Conservation (phyloP, 2,797 vertebrate species). For the Sebastes umbrosus region DNA sequence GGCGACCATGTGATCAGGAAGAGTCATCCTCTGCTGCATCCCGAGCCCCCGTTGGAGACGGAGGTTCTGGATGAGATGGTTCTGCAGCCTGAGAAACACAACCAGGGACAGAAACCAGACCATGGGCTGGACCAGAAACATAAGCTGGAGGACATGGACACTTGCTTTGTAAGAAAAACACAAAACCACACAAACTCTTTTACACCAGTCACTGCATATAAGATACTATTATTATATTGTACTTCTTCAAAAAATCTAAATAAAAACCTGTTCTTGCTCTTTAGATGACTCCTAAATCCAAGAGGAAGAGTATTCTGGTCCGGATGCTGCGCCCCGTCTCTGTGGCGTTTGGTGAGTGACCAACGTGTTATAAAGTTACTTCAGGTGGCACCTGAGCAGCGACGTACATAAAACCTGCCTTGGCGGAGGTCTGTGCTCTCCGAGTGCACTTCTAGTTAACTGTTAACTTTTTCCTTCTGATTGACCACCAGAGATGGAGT, state of each 20-base stretch:
- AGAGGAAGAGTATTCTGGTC: constrained; percentile 97
- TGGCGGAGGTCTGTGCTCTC: no score
- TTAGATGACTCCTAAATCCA: constrained; percentile 93
- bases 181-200: background rate
- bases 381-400: background rate
- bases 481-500: constrained; percentile 90
- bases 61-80: constrained; percentile 86
- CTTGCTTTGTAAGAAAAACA: constrained; percentile 83
- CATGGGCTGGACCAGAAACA: constrained; percentile 68
- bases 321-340: constrained; percentile 96
- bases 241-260: background rate
- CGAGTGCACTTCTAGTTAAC: no score
- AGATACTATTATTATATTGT: background rate
- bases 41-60: constrained; percentile 81
- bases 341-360: constrained; percentile 91
- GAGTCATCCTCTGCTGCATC: constrained; percentile 81
- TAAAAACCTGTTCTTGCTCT: background rate
- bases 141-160: constrained; percentile 85
- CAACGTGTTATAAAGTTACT: background rate
- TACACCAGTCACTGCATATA: background rate
- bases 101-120: constrained; percentile 73
- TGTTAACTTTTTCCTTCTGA: background rate
- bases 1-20: constrained; percentile 89
- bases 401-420: no score
- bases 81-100: constrained; percentile 72